These are phyloP conservation scores for Cebidichthys violaceus DNA, from an alignment of 2,113 vertebrate species.

Conservation along the genomic window DNA sequence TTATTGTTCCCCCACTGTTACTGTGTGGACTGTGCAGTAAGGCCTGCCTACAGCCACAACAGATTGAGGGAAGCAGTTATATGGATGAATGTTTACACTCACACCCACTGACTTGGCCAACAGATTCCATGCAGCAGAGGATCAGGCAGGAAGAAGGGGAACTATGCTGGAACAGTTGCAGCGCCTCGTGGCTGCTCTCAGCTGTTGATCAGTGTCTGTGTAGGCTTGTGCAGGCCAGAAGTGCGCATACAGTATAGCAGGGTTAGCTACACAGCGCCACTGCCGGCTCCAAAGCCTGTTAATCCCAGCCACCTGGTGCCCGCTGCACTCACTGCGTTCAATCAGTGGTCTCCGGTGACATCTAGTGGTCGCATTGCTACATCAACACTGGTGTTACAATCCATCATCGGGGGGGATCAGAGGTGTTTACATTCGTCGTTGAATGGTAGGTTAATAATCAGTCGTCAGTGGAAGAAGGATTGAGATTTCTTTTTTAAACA, in stretches of 20 bases:
- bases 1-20: constrained; percentile 21
- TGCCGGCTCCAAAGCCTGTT: constrained; percentile 51
- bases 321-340: constrained; percentile 27
- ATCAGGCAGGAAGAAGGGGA: constrained; percentile 22
- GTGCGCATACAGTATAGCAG: constrained; percentile 45
- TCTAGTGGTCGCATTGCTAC: constrained; percentile 34
- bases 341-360: constrained; percentile 61
- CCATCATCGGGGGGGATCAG: neutral
- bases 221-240: constrained; percentile 55
- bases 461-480: neutral
- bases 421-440: neutral
- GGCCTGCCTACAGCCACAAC: constrained; percentile 26
- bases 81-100: constrained; percentile 48
- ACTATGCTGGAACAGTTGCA: constrained; percentile 56
- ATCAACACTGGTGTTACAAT: neutral
- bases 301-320: constrained; percentile 76
- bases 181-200: constrained; percentile 51
- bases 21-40: constrained; percentile 8
- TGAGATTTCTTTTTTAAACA: neutral
- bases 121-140: constrained; percentile 4
- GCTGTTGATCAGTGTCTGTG: constrained; percentile 68
- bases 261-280: constrained; percentile 65
- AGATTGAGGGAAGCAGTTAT: constrained; percentile 11
- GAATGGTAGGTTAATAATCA: neutral
- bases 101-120: constrained; percentile 6